These are phyloP conservation scores for Varanus salvator DNA, from an alignment of 2,113 vertebrate genomes.

Conservation along the genomic window DNA sequence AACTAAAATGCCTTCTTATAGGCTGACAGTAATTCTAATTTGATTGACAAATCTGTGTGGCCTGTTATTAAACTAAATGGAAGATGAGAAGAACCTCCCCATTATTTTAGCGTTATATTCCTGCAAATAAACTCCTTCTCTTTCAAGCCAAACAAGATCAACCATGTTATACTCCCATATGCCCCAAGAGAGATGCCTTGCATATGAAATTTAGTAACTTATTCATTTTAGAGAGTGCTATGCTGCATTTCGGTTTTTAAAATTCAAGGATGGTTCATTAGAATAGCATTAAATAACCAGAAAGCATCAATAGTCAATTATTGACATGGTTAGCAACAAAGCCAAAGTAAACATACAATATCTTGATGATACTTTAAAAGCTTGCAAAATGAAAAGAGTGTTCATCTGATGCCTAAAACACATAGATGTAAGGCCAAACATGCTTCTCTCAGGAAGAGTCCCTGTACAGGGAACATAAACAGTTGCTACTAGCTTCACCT, in stretches of 20 bases:
- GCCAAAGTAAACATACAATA: background rate
- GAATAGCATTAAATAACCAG: background rate
- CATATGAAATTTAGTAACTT: background rate
- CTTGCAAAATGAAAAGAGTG: background rate
- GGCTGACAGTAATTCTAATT: constrained; percentile 82
- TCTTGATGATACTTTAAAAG: background rate
- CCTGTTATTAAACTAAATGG: constrained; percentile 78
- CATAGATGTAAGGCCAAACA: background rate
- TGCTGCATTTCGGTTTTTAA: background rate
- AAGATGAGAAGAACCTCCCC: constrained; percentile 72
- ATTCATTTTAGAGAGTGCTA: background rate
- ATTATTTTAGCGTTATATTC: constrained; percentile 60
- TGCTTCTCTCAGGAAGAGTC: no score
- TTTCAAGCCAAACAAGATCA: constrained; percentile 49
- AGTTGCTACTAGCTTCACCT: no score
- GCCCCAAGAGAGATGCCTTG: background rate
- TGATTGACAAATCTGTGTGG: constrained; percentile 82
- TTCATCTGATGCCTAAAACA: background rate
- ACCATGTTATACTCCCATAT: constrained; percentile 17
- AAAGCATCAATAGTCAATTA: background rate
- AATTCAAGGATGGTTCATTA: background rate
- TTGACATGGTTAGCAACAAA: background rate
- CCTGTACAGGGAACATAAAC: no score
- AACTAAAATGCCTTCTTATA: constrained; percentile 80
- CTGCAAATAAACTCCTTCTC: constrained; percentile 48